Percentiles rank a stretch among this genome's conserved stretches.
Evolutionary conservation across 2,797 vertebrate genomes (phyloP).

Genomic region (Lepus oiostolus): DNA sequence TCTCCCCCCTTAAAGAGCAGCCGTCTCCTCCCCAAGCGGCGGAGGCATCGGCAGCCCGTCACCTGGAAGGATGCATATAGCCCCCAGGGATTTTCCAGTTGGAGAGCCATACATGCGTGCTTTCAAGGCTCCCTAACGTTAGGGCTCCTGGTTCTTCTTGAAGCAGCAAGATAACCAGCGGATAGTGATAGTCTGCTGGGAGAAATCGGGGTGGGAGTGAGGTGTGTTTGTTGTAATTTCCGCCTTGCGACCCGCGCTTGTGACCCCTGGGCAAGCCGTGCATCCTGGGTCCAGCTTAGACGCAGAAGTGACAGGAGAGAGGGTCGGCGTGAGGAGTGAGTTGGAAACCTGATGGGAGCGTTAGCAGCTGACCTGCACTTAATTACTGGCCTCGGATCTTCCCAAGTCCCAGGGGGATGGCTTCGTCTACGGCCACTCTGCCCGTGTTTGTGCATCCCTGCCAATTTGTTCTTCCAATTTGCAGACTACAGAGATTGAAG

Average conservation of each 20-base stretch:
- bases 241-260: background rate
- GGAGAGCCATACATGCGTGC: background rate
- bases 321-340: background rate
- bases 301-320: background rate
- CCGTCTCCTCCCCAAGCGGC: background rate
- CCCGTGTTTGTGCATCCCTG: background rate
- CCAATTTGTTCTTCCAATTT: background rate
- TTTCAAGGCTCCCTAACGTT: background rate
- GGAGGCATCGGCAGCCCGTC: background rate
- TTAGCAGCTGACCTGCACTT: background rate
- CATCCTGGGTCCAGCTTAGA: background rate
- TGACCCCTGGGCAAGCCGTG: background rate
- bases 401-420: background rate
- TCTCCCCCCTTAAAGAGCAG: background rate
- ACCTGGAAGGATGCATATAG: background rate
- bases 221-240: background rate
- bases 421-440: background rate
- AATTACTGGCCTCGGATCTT: background rate
- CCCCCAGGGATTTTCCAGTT: background rate
- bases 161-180: background rate
- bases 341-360: slow-evolving; percentile 11
- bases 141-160: background rate
- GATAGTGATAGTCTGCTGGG: background rate
- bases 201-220: background rate
- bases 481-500: background rate